phyloP scores from a whole-genome alignment of 2,797 vertebrate species.

The Okamejei kenojei region DNA sequence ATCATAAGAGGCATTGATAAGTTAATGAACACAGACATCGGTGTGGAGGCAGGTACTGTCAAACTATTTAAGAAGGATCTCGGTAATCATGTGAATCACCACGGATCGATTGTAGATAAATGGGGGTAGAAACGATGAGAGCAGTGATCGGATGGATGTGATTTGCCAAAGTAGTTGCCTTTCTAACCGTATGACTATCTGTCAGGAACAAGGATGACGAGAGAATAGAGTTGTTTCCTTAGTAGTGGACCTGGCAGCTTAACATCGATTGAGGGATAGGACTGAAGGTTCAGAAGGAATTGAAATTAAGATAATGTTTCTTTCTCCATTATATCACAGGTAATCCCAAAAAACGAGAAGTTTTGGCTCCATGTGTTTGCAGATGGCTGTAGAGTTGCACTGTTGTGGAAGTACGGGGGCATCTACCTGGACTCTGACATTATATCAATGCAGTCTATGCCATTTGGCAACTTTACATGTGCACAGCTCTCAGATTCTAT shows the following conservation, averaged over 20 bases:
- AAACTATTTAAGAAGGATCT: too few species aligned
- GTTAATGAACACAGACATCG: too few species aligned
- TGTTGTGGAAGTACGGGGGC: slow-evolving; percentile 62
- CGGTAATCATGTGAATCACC: too few species aligned
- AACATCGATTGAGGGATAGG: not conserved
- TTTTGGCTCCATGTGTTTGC: slow-evolving; percentile 59
- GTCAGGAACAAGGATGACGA: not conserved
- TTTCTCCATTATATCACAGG: slow-evolving; percentile 42
- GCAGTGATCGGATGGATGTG: too few species aligned
- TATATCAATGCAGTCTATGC: slow-evolving; percentile 59
- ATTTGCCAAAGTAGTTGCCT: too few species aligned
- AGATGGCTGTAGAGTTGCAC: slow-evolving; percentile 54
- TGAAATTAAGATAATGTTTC: not conserved
- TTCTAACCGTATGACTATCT: too few species aligned
- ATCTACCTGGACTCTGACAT: slow-evolving; percentile 44
- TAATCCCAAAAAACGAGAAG: slow-evolving; percentile 49
- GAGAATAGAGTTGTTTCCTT: not conserved
- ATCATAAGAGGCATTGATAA: too few species aligned
- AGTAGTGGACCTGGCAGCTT: not conserved
- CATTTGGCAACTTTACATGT: slow-evolving; percentile 52
- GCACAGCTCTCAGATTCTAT: slow-evolving; percentile 49
- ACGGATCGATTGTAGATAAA: too few species aligned
- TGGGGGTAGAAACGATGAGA: too few species aligned
- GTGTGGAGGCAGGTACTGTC: too few species aligned
- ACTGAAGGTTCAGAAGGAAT: not conserved